A percentile compares a stretch with the other conserved stretches of the same genome.
Evolutionary conservation across 2,888 invertebrate species (phyloP).

Genomic region (Cerceris ruficornis): DNA sequence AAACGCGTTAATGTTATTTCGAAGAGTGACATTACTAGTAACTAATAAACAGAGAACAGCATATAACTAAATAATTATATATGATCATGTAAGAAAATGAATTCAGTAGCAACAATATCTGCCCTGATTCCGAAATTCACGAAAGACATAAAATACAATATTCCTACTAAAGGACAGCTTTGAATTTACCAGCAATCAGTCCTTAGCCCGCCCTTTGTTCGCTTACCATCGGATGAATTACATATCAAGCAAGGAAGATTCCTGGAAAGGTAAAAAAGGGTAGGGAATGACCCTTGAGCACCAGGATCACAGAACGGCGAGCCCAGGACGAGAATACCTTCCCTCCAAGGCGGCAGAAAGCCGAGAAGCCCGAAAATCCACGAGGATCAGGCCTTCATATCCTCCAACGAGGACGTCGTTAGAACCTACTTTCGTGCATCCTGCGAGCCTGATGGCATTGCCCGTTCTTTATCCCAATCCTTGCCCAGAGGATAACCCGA

Average conservation of each 20-base stretch:
- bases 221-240: not conserved
- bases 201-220: too few relatives aligned
- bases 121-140: too few relatives aligned
- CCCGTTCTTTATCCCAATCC: conserved; percentile 74
- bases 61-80: too few relatives aligned
- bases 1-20: too few relatives aligned
- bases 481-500: conserved; percentile 46
- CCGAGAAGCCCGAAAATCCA: conserved; percentile 68
- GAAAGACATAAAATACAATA: too few relatives aligned
- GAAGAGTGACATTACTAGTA: too few relatives aligned
- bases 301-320: conserved; percentile 75
- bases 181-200: too few relatives aligned
- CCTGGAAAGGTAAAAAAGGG: conserved; percentile 76
- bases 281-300: conserved; percentile 78
- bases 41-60: too few relatives aligned
- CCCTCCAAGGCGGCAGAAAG: conserved; percentile 43
- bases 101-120: too few relatives aligned
- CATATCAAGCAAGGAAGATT: conserved; percentile 26
- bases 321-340: conserved; percentile 37
- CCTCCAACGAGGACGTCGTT: conserved; percentile 23
- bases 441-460: conserved; percentile 73
- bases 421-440: conserved; percentile 36
- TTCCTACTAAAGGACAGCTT: too few relatives aligned
- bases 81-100: too few relatives aligned
- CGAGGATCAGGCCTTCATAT: conserved; percentile 73